Conservation (phyloP, 64 coral and sea anemone genomes). For the Montipora cactus region DNA sequence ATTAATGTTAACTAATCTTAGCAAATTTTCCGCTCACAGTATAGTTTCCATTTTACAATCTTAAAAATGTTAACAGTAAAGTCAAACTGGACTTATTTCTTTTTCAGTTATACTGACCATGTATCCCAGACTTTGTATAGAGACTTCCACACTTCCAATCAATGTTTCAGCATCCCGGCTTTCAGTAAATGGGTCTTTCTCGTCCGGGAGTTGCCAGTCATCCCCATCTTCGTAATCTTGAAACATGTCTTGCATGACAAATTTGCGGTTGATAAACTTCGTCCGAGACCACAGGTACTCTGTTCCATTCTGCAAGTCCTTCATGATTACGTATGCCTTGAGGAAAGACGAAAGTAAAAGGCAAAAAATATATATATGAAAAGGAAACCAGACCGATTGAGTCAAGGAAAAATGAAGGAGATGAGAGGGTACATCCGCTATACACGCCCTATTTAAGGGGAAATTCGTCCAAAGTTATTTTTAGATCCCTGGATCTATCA, state of each 20-base stretch:
- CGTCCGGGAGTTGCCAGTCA: conserved; percentile 87
- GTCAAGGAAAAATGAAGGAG: too few species aligned
- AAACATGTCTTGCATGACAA: conserved; percentile 98
- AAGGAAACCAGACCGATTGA: not conserved
- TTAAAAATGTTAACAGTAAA: too few species aligned
- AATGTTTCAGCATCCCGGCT: conserved; percentile 71
- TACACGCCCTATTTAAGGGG: too few species aligned
- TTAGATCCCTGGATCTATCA: too few species aligned
- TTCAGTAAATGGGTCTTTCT: conserved; percentile 93
- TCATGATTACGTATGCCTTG: conserved; percentile 89
- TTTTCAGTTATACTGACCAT: conserved; percentile 34
- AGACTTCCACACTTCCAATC: conserved; percentile 95
- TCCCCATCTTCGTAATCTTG: conserved; percentile 91
- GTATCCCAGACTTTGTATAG: conserved; percentile 90
- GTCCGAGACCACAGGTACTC: conserved; percentile 91
- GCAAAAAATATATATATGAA: not conserved
- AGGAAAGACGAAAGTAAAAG: not conserved
- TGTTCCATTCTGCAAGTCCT: conserved; percentile 81
- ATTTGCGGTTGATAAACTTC: conserved; percentile 96
- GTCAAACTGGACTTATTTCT: not conserved
- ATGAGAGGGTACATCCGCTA: too few species aligned
- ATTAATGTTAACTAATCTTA: too few species aligned
- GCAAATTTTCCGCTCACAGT: too few species aligned
- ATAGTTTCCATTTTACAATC: too few species aligned
- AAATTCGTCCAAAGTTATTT: too few species aligned